These are phyloP conservation scores for Megalops cyprinoides DNA, from an alignment of 2,797 vertebrate species.

Conservation along the genomic window DNA sequence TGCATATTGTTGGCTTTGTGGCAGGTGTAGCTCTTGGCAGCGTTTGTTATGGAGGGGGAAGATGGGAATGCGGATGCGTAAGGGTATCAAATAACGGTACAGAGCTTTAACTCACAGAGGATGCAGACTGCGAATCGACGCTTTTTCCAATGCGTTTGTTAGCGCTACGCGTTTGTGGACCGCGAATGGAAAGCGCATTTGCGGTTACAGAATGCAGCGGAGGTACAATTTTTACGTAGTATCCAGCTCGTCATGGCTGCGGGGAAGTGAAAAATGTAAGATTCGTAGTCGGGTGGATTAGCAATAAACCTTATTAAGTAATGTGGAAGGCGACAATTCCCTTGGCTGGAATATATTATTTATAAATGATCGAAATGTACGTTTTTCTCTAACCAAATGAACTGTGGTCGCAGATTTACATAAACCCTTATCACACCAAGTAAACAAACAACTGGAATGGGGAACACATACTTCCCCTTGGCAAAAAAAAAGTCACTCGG, in stretches of 20 bases:
- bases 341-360: not conserved
- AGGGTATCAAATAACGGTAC: not conserved
- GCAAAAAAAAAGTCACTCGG: no score
- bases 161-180: not conserved
- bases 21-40: conserved; percentile 11
- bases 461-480: no score
- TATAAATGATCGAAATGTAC: no score
- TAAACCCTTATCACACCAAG: not conserved
- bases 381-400: not conserved
- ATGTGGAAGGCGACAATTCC: not conserved
- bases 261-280: not conserved
- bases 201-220: conserved; percentile 14
- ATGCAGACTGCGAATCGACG: not conserved
- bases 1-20: not conserved
- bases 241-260: not conserved
- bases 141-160: no score
- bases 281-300: not conserved
- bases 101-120: not conserved
- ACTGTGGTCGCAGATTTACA: not conserved
- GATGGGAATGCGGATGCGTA: not conserved
- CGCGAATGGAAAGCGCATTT: conserved; percentile 11
- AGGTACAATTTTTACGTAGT: not conserved
- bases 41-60: not conserved
- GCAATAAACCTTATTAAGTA: no score
- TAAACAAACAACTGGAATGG: not conserved